Conservation (phyloP, 2,113 vertebrate species). For the Podocnemis expansa region DNA sequence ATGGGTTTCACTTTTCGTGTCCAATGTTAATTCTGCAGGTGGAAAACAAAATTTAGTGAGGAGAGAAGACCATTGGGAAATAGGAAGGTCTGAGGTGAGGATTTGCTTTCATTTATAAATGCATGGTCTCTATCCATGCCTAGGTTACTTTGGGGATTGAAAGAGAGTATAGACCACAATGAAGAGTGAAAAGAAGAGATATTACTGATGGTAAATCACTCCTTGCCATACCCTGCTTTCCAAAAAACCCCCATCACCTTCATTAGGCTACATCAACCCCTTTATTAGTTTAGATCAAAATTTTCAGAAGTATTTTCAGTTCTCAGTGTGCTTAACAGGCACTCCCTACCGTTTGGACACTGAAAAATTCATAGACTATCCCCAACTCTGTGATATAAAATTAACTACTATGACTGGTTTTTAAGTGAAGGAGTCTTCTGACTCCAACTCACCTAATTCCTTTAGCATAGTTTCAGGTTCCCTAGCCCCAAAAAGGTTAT, state of each 20-base stretch:
- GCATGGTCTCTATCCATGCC: background rate
- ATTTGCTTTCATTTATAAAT: background rate
- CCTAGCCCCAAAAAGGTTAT: no score
- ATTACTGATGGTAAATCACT: background rate
- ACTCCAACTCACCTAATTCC: background rate
- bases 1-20: background rate
- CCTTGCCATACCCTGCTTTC: background rate
- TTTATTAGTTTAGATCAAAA: background rate
- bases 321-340: background rate
- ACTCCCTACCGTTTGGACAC: background rate
- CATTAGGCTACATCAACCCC: background rate
- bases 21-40: background rate
- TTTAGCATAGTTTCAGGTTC: background rate
- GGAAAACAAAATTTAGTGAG: background rate
- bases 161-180: background rate
- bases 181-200: fast-evolving
- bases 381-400: background rate
- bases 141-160: background rate
- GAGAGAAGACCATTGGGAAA: background rate
- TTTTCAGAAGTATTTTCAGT: background rate
- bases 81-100: background rate
- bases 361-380: background rate
- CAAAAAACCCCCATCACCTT: no score
- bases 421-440: background rate
- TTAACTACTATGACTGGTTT: background rate